Evolutionary conservation across 2,888 invertebrate species (phyloP), one percentile per base, ranked within the genome.

Genomic region (Campoplex capitator): DNA sequence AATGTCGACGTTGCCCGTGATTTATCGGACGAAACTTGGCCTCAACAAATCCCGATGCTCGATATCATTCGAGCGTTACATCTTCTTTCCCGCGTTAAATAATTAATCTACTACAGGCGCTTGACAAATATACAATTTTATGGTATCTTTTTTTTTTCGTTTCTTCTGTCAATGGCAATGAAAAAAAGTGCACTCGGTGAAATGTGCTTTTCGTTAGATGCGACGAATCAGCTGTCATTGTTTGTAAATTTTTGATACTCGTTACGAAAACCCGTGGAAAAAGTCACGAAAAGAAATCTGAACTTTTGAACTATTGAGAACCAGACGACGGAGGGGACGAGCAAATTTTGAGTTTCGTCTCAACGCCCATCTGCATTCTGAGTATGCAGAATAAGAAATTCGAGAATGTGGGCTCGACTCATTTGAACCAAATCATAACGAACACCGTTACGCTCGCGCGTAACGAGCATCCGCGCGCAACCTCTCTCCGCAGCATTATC

Each of bases 1-100:
- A 65, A 32, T 65, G 35, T 51, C 42, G n/a, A 35, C 70, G n/a
- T 56, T 74, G 38, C 9, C 23, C 11, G 35, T 74, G 74, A 74
- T 76, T 76, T 76, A 76, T 62, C 58, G 18, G 32, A 62, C 45
- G 32, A 45, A 62, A 8, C 56, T 62, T 76, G 76, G 48, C 16
- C 35, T 76, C 76, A 28, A 58, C 58, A 32, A 62, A 76, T 62
- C 7, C 42, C 42, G 38, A 73, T 35, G 74, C 23, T 74, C 11
- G 4, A n/a, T 51, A 51, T 18, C 18, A 32, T 35, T 54, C 56
- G 9, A 38, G 54, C 35, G 38, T n/a, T 38, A 74, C 38, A 74
- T 74, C 74, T 35, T 16, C 62, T 18, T 38, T 38, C 8, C 51
- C 48, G 18, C 48, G 9, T 16, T 74, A 13, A 11, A 74, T 32